These are phyloP conservation scores for Clarias macrocephalus DNA, from an alignment of 2,113 vertebrate species.

Conservation along the genomic window DNA sequence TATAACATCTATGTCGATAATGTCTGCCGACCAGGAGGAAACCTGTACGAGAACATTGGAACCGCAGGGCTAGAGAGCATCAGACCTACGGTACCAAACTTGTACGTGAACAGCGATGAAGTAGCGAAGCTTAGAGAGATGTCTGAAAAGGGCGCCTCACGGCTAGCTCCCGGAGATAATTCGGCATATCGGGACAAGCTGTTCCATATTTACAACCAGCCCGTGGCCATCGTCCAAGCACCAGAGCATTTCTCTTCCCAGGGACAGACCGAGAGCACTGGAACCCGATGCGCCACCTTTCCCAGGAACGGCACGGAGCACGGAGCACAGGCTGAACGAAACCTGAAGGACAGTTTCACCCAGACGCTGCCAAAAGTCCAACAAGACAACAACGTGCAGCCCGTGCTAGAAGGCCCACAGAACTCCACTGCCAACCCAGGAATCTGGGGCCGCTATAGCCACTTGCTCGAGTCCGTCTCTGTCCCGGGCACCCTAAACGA, in stretches of 20 bases:
- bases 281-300: slow-evolving; percentile 85
- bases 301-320: slow-evolving; percentile 80
- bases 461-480: slow-evolving; percentile 89
- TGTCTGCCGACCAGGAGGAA: slow-evolving; percentile 63
- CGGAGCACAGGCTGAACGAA: slow-evolving; percentile 72
- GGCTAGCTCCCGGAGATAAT: slow-evolving; percentile 72
- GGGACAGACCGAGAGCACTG: slow-evolving; percentile 74
- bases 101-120: slow-evolving; percentile 71
- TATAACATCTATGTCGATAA: slow-evolving; percentile 91
- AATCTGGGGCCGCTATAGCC: slow-evolving; percentile 84
- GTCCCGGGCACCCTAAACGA: slow-evolving; percentile 93
- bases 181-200: slow-evolving; percentile 81
- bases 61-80: slow-evolving; percentile 60
- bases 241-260: slow-evolving; percentile 81
- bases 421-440: slow-evolving; percentile 73
- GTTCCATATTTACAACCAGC: slow-evolving; percentile 86
- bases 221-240: slow-evolving; percentile 84
- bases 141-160: slow-evolving; percentile 72
- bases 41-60: slow-evolving; percentile 68
- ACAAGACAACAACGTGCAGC: slow-evolving; percentile 76
- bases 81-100: slow-evolving; percentile 63
- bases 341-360: slow-evolving; percentile 79
- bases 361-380: slow-evolving; percentile 87
- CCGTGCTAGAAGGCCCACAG: slow-evolving; percentile 74
- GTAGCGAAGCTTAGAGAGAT: slow-evolving; percentile 67